These are phyloP conservation scores for Octomys mimax DNA, from an alignment of 2,797 vertebrate species.

Conservation along the genomic window DNA sequence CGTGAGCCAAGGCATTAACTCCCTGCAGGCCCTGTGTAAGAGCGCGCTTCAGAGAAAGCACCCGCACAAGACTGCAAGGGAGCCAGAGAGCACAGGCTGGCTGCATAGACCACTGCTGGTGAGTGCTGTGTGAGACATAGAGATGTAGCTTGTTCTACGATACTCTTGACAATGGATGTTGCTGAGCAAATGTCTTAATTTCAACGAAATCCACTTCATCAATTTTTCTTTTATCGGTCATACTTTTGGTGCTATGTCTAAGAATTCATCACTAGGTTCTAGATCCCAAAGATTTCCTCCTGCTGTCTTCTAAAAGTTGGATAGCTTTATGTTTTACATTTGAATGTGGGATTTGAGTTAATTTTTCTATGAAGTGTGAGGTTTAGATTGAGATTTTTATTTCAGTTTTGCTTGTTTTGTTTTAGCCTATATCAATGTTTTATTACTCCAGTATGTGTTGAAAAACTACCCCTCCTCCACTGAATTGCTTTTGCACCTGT, in stretches of 20 bases:
- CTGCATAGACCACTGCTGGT: not conserved
- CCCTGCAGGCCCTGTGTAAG: not conserved
- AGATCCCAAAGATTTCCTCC: slow-evolving; percentile 24
- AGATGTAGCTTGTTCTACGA: not conserved
- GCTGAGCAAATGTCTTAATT: not conserved
- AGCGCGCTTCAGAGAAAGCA: not conserved
- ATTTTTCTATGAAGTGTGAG: not conserved
- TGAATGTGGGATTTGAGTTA: not conserved
- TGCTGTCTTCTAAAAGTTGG: not conserved
- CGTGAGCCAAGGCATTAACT: not conserved
- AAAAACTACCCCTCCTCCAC: not conserved
- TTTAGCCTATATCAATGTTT: not conserved
- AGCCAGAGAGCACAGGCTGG: not conserved
- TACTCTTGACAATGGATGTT: not conserved
- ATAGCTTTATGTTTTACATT: slow-evolving; percentile 23
- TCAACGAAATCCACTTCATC: not conserved
- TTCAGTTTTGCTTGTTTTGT: not conserved
- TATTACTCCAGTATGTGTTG: not conserved
- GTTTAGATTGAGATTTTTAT: not conserved
- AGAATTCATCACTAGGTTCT: slow-evolving; percentile 20
- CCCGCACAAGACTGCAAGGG: not conserved
- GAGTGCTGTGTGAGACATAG: not conserved
- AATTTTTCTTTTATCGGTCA: slow-evolving; percentile 17
- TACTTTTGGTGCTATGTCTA: slow-evolving; percentile 2
- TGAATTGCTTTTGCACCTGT: not conserved